These are phyloP conservation scores for Hippotragus niger DNA, from an alignment of 2,113 vertebrate genomes.

Conservation along the genomic window DNA sequence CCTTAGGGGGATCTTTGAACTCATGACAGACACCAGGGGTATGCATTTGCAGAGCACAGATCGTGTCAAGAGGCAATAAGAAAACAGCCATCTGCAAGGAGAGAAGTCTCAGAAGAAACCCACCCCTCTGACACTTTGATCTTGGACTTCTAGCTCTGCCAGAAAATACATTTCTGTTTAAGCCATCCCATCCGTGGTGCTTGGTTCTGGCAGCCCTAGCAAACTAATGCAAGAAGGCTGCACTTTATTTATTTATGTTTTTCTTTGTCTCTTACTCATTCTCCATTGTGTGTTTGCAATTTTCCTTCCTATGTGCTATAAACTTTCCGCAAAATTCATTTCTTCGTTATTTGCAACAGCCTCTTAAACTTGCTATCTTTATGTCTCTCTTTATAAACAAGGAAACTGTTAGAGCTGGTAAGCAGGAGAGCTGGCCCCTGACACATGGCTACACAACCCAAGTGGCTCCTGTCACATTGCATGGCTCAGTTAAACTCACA, in stretches of 20 bases:
- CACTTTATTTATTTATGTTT: accelerated
- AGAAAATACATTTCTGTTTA: not conserved
- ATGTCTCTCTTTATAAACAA: not conserved
- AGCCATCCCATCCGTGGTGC: accelerated
- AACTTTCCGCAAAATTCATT: not conserved
- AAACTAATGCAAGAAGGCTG: not conserved
- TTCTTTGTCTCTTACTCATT: not conserved
- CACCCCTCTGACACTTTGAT: not conserved
- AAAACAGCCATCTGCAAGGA: accelerated
- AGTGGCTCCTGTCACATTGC: accelerated
- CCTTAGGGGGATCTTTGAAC: too few relatives aligned
- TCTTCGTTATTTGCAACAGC: not conserved
- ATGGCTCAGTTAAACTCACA: not conserved
- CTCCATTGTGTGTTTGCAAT: too few relatives aligned
- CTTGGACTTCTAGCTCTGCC: not conserved
- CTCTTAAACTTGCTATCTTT: not conserved
- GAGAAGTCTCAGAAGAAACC: not conserved
- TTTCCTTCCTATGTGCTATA: not conserved
- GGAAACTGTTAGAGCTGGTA: not conserved
- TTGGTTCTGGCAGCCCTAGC: accelerated
- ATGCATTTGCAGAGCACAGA: accelerated
- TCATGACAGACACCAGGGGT: accelerated
- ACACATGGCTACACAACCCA: accelerated
- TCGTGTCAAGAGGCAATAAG: accelerated
- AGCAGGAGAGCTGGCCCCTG: accelerated